These are phyloP conservation scores for Artemia sinica DNA, from an alignment of 2,888 invertebrate genomes.

Conservation along the genomic window DNA sequence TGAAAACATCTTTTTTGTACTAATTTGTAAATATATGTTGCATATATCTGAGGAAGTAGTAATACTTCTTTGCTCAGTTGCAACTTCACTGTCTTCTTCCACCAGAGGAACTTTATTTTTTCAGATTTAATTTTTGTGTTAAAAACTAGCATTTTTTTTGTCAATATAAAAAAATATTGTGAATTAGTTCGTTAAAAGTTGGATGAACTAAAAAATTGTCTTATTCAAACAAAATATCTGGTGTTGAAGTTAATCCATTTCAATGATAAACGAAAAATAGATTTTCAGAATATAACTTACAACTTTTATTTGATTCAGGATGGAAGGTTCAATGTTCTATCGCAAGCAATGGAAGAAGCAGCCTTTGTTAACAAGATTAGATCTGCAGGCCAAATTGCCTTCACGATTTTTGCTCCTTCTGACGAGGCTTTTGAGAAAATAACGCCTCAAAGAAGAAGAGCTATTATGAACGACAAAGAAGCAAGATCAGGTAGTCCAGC, in stretches of 20 bases:
- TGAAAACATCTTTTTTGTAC: too few relatives aligned
- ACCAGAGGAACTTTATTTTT: not conserved
- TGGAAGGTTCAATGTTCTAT: conserved; percentile 34
- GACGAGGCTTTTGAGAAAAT: conserved; percentile 36
- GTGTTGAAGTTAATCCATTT: not conserved
- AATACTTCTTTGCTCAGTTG: too few relatives aligned
- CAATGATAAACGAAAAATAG: not conserved
- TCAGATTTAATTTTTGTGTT: not conserved
- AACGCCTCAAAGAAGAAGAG: conserved; percentile 32
- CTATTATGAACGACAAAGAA: conserved; percentile 32
- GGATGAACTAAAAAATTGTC: too few relatives aligned
- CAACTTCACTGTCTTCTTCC: not conserved
- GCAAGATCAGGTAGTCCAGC: conserved; percentile 30
- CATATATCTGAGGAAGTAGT: too few relatives aligned
- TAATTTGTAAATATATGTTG: too few relatives aligned
- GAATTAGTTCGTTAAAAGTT: too few relatives aligned
- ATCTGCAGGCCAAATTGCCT: conserved; percentile 29
- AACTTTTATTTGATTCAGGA: conserved; percentile 29
- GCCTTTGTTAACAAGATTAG: conserved; percentile 30
- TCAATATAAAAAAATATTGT: too few relatives aligned
- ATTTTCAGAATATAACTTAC: not conserved
- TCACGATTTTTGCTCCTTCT: conserved; percentile 36
- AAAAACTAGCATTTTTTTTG: not conserved
- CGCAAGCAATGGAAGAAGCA: conserved; percentile 33
- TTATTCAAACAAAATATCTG: not conserved